These are phyloP conservation scores for Aromia moschata DNA, from an alignment of 2,888 invertebrate genomes.

Conservation along the genomic window DNA sequence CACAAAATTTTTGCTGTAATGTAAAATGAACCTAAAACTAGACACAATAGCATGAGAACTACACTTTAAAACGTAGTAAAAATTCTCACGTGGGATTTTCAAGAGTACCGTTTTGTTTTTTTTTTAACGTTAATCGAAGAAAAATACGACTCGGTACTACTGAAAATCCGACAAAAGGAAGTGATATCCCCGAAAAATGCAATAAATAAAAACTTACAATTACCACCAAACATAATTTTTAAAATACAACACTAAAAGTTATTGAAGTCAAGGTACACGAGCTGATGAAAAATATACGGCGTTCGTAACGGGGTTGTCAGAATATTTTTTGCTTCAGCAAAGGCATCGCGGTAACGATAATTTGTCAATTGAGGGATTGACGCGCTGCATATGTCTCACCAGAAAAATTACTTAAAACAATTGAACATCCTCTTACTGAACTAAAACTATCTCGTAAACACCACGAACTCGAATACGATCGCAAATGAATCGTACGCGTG, in stretches of 20 bases:
- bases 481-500: conserved; percentile 1
- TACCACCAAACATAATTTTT: conserved; percentile 1
- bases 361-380: too few species aligned
- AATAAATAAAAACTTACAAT: conserved; percentile 21
- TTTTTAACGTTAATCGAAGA: too few species aligned
- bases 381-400: conserved; percentile 3
- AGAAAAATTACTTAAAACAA: conserved; percentile 14
- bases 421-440: not conserved
- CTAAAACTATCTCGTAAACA: conserved; percentile 8
- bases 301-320: too few species aligned
- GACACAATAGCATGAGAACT: not conserved
- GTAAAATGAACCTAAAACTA: conserved; percentile 30
- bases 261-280: conserved; percentile 18
- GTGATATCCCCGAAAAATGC: not conserved
- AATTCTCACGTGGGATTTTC: conserved; percentile 4
- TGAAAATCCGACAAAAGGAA: conserved; percentile 9
- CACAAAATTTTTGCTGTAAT: conserved; percentile 50
- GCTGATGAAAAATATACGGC: conserved; percentile 10
- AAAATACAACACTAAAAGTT: conserved; percentile 13
- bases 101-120: not conserved
- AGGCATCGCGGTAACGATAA: too few species aligned
- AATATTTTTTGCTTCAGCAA: too few species aligned
- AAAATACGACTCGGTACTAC: too few species aligned
- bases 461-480: conserved; percentile 1
- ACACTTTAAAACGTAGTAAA: conserved; percentile 4